Evolutionary conservation across 2,888 invertebrate species (phyloP), one percentile per base, ranked within the genome.

Genomic region (Zele albiditarsus): DNA sequence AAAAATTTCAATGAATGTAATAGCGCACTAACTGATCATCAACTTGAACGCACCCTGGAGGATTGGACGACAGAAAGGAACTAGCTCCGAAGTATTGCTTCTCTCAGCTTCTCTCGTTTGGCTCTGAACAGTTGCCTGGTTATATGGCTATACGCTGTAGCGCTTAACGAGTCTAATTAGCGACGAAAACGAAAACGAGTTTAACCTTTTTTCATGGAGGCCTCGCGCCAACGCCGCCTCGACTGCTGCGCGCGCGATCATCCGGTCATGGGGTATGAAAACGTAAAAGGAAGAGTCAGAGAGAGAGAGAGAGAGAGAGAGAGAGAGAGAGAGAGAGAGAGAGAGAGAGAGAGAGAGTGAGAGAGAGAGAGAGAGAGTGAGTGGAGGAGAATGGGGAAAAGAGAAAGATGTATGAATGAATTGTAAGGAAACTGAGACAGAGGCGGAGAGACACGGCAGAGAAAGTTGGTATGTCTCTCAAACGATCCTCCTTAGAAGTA

Each of bases 111-210:
- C 53, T 53, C 53, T 53, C 53, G 53, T 53, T 23, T 63, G 78
- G 77, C 70, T 74, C 73, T 60, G 82, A 83, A 53, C 53, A 85
- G 84, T 84, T 85, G 85, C 84, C 87, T 85, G 83, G 87, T 88
- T 88, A 88, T 88, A 88, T 87, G 89, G 88, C 85, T 85, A 53
- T 53, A 86, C 82, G 83, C 85, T 83, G 84, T 83, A 86, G 84
- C 87, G 85, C 88, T 88, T 89, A 89, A 89, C 87, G 88, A 89
- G 87, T 87, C 89, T 89, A 89, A 89, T 89, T 89, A 89, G 89
- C 89, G 88, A 89, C 89, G 88, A 89, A 89, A 89, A 88, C 89
- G 88, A 89, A 89, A 89, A 89, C 89, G 86, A 89, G 89, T 89
- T 89, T 88, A 82, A 85, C 84, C 84, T 86, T 87, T 86, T 86